Conservation (phyloP, 2,113 vertebrate species). For the Semicossyphus pulcher region DNA sequence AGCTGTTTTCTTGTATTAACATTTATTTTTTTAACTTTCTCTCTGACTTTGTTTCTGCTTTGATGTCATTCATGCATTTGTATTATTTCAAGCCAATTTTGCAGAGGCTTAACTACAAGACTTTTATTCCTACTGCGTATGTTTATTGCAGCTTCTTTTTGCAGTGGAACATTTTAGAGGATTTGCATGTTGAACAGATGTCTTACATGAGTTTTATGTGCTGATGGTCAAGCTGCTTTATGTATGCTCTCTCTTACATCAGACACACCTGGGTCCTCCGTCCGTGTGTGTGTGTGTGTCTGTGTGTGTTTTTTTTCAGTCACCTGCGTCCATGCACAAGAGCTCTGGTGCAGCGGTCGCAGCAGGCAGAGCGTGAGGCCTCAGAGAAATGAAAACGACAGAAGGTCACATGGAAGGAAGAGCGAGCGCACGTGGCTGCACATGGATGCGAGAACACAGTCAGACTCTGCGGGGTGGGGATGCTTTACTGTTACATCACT, state of each 20-base stretch:
- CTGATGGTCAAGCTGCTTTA: not conserved
- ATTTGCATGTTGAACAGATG: no score
- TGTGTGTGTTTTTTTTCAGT: not conserved
- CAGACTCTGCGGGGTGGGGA: not conserved
- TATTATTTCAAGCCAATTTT: no score
- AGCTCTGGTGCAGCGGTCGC: not conserved
- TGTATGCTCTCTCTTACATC: not conserved
- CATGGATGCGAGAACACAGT: not conserved
- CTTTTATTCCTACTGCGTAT: no score
- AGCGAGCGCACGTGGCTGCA: not conserved
- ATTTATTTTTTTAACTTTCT: no score
- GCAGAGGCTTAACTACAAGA: no score
- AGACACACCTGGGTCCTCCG: conserved; percentile 3
- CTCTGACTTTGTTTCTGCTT: no score
- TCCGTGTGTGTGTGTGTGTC: not conserved
- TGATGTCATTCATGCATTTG: no score
- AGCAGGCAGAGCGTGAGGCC: not conserved
- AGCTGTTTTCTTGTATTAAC: no score
- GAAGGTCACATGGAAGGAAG: conserved; percentile 18
- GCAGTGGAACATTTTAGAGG: no score
- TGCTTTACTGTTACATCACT: conserved; percentile 3
- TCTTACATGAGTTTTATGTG: no score
- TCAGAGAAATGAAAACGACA: not conserved
- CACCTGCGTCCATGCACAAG: not conserved
- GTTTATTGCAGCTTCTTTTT: no score